These are phyloP conservation scores for Drosophila paulistorum DNA, from an alignment of 1,140 invertebrate genomes.

Conservation along the genomic window DNA sequence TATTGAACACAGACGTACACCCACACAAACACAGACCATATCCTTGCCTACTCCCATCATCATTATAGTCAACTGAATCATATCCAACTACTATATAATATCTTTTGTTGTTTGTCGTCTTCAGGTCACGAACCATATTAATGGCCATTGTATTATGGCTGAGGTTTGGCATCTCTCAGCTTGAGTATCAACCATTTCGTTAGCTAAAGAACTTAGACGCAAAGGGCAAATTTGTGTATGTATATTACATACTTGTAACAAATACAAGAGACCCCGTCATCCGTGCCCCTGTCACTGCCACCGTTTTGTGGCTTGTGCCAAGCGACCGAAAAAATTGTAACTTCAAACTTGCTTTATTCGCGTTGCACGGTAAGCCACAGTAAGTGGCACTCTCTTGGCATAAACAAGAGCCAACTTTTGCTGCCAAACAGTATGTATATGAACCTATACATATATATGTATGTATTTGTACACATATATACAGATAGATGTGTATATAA, in stretches of 20 bases:
- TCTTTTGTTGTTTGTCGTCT: constrained; percentile 51
- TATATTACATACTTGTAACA: constrained; percentile 20
- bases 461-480: neutral
- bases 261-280: constrained; percentile 4
- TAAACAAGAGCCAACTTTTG: constrained; percentile 45
- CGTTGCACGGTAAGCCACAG: constrained; percentile 52
- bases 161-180: constrained; percentile 28
- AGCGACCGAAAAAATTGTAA: constrained; percentile 18
- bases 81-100: constrained; percentile 21
- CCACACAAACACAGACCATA: constrained; percentile 45
- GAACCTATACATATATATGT: neutral
- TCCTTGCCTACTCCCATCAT: constrained; percentile 2
- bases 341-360: constrained; percentile 49
- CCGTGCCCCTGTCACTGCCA: neutral
- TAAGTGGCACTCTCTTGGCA: constrained; percentile 59
- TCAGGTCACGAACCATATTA: constrained; percentile 74
- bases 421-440: constrained; percentile 34
- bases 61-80: constrained; percentile 15
- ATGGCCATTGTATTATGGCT: constrained; percentile 59
- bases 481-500: constrained; percentile 9
- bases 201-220: constrained; percentile 70
- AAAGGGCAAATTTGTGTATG: constrained; percentile 10
- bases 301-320: constrained; percentile 2
- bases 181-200: constrained; percentile 43
- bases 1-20: constrained; percentile 10